Conservation (phyloP, 2,888 invertebrate species). For the Aphodius sticticus region DNA sequence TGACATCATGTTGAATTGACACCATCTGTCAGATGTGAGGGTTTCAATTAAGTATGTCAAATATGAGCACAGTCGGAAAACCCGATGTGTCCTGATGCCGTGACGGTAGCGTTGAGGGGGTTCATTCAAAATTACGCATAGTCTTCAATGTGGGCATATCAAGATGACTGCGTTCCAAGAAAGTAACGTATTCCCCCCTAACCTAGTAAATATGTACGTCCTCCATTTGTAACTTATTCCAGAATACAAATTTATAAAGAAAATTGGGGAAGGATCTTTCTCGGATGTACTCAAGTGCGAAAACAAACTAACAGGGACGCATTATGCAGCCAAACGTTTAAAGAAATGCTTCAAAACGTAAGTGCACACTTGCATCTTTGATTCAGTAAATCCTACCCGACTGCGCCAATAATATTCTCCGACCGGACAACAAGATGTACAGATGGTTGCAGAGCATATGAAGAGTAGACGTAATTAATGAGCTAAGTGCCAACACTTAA, state of each 20-base stretch:
- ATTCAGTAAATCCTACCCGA: too few species aligned
- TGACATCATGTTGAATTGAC: neutral
- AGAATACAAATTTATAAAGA: conserved; percentile 70
- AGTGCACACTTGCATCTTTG: conserved; percentile 37
- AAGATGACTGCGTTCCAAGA: neutral
- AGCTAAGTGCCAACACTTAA: too few species aligned
- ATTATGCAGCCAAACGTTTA: conserved; percentile 70
- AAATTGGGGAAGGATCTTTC: conserved; percentile 76
- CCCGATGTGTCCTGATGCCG: neutral
- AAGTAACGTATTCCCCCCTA: neutral
- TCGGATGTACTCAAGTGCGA: conserved; percentile 74
- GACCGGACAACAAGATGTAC: too few species aligned
- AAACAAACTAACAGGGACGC: conserved; percentile 63
- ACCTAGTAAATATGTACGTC: neutral
- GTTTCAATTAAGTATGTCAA: neutral
- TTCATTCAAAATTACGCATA: neutral
- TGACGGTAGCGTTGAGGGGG: neutral
- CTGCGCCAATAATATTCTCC: too few species aligned
- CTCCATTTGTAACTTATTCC: conserved; percentile 39
- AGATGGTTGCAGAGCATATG: too few species aligned
- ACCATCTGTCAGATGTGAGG: neutral
- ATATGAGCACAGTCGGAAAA: neutral
- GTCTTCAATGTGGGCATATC: neutral
- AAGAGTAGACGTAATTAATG: too few species aligned
- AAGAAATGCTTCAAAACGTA: conserved; percentile 69